Conservation (phyloP, 1,140 invertebrate species). For the Epicauta chinensis region DNA sequence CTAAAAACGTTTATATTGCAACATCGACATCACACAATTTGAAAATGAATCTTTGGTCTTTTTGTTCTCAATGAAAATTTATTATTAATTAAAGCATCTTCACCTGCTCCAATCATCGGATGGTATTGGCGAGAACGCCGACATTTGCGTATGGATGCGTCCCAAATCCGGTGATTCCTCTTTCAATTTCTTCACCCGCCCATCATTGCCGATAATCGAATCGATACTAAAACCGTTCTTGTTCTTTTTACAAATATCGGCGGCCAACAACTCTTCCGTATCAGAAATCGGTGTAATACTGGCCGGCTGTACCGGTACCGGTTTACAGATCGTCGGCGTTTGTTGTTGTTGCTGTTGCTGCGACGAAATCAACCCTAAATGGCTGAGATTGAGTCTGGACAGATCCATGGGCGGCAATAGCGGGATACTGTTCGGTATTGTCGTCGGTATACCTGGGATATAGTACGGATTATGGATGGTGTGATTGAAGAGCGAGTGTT, state of each 20-base stretch:
- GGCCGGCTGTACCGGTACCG: constrained; percentile 46
- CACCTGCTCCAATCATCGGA: constrained; percentile 41
- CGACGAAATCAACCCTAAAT: constrained; percentile 31
- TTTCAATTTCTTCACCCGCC: constrained; percentile 23
- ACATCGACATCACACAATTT: constrained; percentile 29
- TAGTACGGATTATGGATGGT: constrained; percentile 42
- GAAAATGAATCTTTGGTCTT: constrained; percentile 29
- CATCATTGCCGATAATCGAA: constrained; percentile 37
- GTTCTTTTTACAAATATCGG: constrained; percentile 35
- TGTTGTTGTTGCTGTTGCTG: neutral
- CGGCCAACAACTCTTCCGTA: constrained; percentile 31
- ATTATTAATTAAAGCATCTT: constrained; percentile 18
- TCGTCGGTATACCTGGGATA: constrained; percentile 31
- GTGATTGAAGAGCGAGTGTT: constrained; percentile 42
- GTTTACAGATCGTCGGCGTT: constrained; percentile 47
- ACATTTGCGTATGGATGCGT: constrained; percentile 34
- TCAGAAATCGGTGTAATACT: constrained; percentile 33
- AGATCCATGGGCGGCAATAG: constrained; percentile 40
- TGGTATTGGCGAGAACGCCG: constrained; percentile 38
- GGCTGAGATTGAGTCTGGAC: constrained; percentile 33
- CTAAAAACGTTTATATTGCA: constrained; percentile 32
- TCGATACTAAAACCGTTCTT: constrained; percentile 40
- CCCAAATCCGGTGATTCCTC: constrained; percentile 26
- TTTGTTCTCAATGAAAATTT: neutral
- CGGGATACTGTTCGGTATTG: constrained; percentile 28